Base-by-base conservation (phyloP, 1,140 invertebrate species). In the Cataglyphis hispanica region DNA sequence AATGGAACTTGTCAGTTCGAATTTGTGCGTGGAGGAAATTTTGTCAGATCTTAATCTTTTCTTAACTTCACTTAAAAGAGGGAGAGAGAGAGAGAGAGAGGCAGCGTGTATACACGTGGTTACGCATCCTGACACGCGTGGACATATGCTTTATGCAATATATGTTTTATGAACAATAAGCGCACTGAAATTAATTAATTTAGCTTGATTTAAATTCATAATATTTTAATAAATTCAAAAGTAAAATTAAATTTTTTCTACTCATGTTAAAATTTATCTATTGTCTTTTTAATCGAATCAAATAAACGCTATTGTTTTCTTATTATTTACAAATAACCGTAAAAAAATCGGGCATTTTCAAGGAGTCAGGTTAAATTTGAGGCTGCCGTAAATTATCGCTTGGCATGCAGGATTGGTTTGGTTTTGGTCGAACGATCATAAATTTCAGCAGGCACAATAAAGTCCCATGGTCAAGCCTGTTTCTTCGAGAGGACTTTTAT, bases 371-470 rank as follows among this genome's bases (percentile, higher is more conserved):
- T 53, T 43, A 8, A 13, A 81, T 72, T 76, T 40, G 31, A 43
- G 37, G 11, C 69, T 13, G 84, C 34, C 86, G 53, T 77, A 88
- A 89, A 77, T 83, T 86, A 88, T 40, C 64, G 61, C 22, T 56
- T 50, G 63, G 43, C 46, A 46, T 7, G 43, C 66, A 66, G 22
- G 8, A n/a, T 53, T 22, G 37, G n/a, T 22, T 61, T 27, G 34
- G 46, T 84, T 5, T 74, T 16, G 43, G 66, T 87, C 63, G 60
- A 10, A 11, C 16, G 75, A 60, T 83, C 84, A 67, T 86, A 88
- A 88, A 85, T 31, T 67, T 3, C 22, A 27, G 58, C 74, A 27
- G 40, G 31, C 70, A 64, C 85, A 31, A 58, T 85, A 67, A 85
- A 72, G 66, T 69, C 27, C 34, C n/a, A 87, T 7, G 53, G 53